A percentile compares a stretch with the other conserved stretches of the same genome.
Evolutionary conservation across 2,113 vertebrate species (phyloP).

Genomic region (Amphilophus citrinellus): DNA sequence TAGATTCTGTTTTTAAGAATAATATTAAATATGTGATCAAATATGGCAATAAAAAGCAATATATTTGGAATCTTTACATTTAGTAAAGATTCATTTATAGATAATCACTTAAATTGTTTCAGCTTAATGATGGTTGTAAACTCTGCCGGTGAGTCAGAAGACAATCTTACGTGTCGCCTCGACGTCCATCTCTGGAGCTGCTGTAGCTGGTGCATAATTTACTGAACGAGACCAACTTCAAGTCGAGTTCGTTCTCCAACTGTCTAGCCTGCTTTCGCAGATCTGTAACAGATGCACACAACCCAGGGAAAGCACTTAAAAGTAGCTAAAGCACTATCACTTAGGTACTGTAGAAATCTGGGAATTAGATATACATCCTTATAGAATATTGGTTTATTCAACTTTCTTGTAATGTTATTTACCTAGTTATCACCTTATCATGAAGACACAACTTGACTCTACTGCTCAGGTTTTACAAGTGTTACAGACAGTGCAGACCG

Average conservation of each 20-base stretch:
- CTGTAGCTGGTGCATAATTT: slow-evolving; percentile 97
- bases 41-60: background rate
- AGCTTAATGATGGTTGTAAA: background rate
- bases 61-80: background rate
- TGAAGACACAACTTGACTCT: background rate
- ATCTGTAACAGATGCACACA: slow-evolving; percentile 79
- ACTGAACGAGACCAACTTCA: slow-evolving; percentile 98
- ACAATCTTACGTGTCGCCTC: slow-evolving; percentile 91
- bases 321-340: background rate
- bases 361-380: background rate
- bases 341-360: background rate
- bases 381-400: background rate
- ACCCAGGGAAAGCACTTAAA: background rate
- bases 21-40: background rate
- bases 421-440: background rate
- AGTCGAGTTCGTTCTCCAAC: slow-evolving; percentile 96
- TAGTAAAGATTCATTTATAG: background rate
- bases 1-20: background rate
- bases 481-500: background rate
- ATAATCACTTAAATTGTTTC: background rate
- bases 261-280: slow-evolving; percentile 97
- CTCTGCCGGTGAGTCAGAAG: background rate
- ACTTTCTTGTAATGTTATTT: background rate
- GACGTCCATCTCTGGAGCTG: slow-evolving; percentile 88
- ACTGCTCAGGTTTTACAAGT: background rate